A percentile compares a stretch with the other conserved stretches of the same genome.
phyloP scores from a whole-genome alignment of 2,888 invertebrate genomes.

The Drosophila birchii region DNA sequence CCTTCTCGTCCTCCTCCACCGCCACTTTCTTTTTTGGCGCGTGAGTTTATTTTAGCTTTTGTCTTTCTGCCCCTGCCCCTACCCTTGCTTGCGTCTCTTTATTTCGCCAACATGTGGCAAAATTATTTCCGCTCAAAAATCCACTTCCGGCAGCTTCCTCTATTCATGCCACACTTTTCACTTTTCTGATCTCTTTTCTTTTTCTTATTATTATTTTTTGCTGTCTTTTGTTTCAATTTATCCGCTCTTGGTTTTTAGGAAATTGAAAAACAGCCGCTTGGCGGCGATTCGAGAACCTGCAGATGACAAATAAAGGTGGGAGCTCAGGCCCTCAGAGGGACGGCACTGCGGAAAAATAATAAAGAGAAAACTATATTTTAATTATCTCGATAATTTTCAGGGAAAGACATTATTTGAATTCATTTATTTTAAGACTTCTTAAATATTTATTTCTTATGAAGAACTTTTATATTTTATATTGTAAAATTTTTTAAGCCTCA shows the following conservation, averaged over 20 bases:
- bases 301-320: constrained; percentile 51
- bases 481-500: no score
- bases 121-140: constrained; percentile 79
- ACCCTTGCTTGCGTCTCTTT: constrained; percentile 42
- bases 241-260: constrained; percentile 55
- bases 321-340: not conserved
- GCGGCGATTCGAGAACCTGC: constrained; percentile 46
- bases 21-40: constrained; percentile 13
- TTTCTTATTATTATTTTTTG: not conserved
- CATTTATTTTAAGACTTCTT: no score
- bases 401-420: no score
- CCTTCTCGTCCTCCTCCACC: constrained; percentile 5
- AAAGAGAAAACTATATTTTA: not conserved
- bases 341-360: not conserved
- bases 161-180: constrained; percentile 37
- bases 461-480: no score
- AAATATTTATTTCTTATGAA: no score
- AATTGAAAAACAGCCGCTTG: constrained; percentile 64
- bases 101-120: constrained; percentile 78
- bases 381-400: not conserved
- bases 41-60: constrained; percentile 49
- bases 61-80: not conserved
- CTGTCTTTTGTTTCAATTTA: constrained; percentile 1
- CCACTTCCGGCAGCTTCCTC: constrained; percentile 67
- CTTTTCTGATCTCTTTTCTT: not conserved